Evolutionary conservation across 1,140 invertebrate species (phyloP).

Genomic region (Hyles euphorbiae): DNA sequence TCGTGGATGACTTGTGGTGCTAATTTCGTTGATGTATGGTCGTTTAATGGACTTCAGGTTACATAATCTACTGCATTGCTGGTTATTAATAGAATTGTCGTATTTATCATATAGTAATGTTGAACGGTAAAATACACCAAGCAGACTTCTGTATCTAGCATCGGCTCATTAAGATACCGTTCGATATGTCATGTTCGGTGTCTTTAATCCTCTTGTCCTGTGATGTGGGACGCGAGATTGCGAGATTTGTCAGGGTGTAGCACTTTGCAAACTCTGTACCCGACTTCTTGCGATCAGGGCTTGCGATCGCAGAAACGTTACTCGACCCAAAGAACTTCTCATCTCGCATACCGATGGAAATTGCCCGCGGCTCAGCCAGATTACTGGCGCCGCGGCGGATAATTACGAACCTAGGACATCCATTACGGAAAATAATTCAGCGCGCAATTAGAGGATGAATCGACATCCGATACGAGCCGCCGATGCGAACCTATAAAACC

Average conservation of each 20-base stretch:
- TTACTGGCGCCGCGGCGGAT: slow-evolving; percentile 50
- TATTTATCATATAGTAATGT: no score
- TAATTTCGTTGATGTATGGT: no score
- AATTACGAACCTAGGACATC: slow-evolving; percentile 54
- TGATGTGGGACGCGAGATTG: slow-evolving; percentile 26
- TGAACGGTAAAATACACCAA: no score
- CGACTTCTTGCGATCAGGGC: slow-evolving; percentile 28
- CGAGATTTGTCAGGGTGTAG: slow-evolving; percentile 47
- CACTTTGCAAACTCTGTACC: slow-evolving; percentile 22
- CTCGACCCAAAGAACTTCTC: slow-evolving; percentile 41
- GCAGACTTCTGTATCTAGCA: no score
- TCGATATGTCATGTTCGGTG: no score
- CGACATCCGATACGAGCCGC: slow-evolving; percentile 34
- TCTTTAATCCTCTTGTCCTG: not conserved
- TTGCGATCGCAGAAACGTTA: slow-evolving; percentile 45
- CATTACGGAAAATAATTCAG: slow-evolving; percentile 59
- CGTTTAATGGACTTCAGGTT: no score
- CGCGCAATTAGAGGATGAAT: slow-evolving; percentile 57
- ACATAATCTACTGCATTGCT: no score
- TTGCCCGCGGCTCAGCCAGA: slow-evolving; percentile 40
- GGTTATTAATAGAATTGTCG: no score
- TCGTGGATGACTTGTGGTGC: no score
- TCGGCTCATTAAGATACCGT: no score
- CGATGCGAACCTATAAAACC: slow-evolving; percentile 22
- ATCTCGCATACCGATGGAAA: slow-evolving; percentile 52